Conservation (phyloP, 2,797 vertebrate genomes). For the Crotalus adamanteus region DNA sequence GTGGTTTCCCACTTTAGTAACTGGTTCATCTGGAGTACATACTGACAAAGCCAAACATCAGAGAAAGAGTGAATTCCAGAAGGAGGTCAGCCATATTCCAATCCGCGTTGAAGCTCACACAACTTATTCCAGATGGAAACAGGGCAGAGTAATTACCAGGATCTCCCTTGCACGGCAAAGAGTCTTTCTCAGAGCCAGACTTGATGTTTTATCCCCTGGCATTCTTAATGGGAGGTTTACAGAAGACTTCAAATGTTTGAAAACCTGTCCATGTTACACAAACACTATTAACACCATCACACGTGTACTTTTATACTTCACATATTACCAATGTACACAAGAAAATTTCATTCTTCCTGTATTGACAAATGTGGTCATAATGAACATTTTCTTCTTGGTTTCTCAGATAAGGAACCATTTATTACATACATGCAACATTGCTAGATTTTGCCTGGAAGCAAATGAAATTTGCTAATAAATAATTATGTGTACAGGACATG, state of each 20-base stretch:
- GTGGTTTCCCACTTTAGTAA: too few relatives aligned
- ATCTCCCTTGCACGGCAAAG: not conserved
- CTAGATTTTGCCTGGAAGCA: not conserved
- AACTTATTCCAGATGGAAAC: not conserved
- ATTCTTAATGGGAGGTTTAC: not conserved
- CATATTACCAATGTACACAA: not conserved
- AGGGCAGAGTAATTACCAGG: not conserved
- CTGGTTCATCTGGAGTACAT: too few relatives aligned
- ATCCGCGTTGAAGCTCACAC: not conserved
- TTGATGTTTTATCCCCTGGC: not conserved
- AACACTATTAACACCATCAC: not conserved
- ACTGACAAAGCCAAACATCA: too few relatives aligned
- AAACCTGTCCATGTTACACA: not conserved
- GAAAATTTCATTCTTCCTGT: not conserved
- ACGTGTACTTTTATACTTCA: not conserved
- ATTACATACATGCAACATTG: not conserved
- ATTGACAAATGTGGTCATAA: not conserved
- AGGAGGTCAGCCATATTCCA: not conserved
- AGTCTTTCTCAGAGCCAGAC: not conserved
- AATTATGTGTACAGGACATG: not conserved
- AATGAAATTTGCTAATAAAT: not conserved
- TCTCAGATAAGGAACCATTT: not conserved
- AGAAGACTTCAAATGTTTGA: not conserved
- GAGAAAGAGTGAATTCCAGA: too few relatives aligned
- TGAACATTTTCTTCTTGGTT: not conserved